phyloP scores from a whole-genome alignment of 2,113 vertebrate species.

The Neotoma lepida region DNA sequence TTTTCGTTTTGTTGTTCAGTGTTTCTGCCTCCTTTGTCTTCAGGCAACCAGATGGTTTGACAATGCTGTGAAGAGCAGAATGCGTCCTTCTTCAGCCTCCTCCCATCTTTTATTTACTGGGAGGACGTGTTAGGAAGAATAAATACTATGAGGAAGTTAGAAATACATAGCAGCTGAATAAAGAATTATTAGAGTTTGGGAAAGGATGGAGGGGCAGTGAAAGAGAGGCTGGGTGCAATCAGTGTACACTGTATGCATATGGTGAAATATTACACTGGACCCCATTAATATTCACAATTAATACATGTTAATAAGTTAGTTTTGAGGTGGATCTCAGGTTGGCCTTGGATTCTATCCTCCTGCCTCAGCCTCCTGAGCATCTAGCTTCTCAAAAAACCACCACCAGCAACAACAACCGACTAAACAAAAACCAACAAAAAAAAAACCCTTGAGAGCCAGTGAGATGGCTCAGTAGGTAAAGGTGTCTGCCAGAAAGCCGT shows the following conservation, averaged over 20 bases:
- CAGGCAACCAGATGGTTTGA: conserved; percentile 30
- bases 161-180: background rate
- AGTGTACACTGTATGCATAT: background rate
- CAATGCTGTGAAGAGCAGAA: background rate
- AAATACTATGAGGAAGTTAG: background rate
- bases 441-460: background rate
- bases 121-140: conserved; percentile 26
- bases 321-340: background rate
- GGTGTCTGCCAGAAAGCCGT: background rate
- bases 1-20: background rate
- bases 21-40: conserved; percentile 45
- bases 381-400: background rate
- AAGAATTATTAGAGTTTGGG: background rate
- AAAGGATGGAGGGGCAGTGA: background rate
- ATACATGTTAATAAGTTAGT: background rate
- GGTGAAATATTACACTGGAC: background rate
- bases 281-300: background rate
- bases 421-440: background rate
- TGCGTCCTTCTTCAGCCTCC: background rate
- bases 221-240: background rate
- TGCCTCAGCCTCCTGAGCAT: background rate
- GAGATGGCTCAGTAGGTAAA: background rate
- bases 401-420: background rate
- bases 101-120: background rate
- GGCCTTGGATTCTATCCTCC: background rate